Base-by-base conservation (phyloP, 2,888 invertebrate genomes). In the Marasmarcha lunaedactyla region DNA sequence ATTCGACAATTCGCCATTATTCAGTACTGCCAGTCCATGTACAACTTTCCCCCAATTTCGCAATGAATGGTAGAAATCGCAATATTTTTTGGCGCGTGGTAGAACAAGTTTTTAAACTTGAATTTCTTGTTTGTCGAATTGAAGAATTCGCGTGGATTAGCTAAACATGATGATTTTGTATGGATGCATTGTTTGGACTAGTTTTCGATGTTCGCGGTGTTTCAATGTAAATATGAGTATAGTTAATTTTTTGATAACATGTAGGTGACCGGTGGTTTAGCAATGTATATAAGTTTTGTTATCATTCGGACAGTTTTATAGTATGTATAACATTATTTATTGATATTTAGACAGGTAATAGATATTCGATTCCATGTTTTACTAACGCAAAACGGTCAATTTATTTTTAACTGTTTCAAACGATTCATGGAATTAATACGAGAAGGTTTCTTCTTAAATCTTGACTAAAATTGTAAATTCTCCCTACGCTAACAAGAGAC, bases 21-120 rank as follows among this genome's bases (percentile, higher is more conserved):
- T 61, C 57, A 59, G 60, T 60, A 63, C 60, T 63, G 61, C 63
- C 55, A 58, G 54, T 43, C 45, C 43, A 42, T 48, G 41, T 37
- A 51, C 51, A 52, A 52, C 50, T 51, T 52, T 48, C 48, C 51
- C 55, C 49, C 42, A 37, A 15, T 36, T 39, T 36, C 33, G 33
- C 34, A 26, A 44, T 46, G 52, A 54, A 59, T 61, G 54, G 9
- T 10, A 30, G 10, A 30, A n/a, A n/a, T 68, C 55, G 77, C 78
- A 62, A 73, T 72, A n/a, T 71, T 63, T 62, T 44, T 63, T 58
- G 76, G 72, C 78, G 69, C 78, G 78, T 71, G 77, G 61, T 63
- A 51, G 46, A 67, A 77, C 77, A 54, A 52, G 77, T 74, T 59
- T 46, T 42, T 45, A 46, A 67, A 79, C 78, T 51, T 55, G 78